phyloP scores from a whole-genome alignment of 2,888 invertebrate genomes.

The Chironomus riparius region DNA sequence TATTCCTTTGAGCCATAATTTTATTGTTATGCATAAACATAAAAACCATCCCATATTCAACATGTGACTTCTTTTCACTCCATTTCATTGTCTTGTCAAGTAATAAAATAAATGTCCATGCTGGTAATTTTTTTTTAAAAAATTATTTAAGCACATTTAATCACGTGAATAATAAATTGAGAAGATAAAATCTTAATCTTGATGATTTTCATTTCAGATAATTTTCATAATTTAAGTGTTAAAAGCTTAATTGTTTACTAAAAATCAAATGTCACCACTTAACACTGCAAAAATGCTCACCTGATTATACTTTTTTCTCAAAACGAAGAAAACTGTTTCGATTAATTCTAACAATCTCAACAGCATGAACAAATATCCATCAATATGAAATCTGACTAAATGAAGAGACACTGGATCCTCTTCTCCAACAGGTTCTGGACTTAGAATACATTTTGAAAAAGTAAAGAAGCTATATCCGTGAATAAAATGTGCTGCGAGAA shows the following conservation, averaged over 20 bases:
- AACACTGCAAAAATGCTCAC: not conserved
- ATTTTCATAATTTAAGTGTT: not conserved
- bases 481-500: not conserved
- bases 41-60: too few relatives aligned
- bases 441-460: not conserved
- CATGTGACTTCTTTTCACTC: too few relatives aligned
- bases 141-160: not conserved
- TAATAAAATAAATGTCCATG: not conserved
- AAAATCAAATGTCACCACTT: not conserved
- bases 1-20: too few relatives aligned
- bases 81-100: not conserved
- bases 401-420: not conserved
- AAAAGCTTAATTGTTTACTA: not conserved
- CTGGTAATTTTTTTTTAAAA: not conserved
- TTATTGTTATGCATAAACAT: too few relatives aligned
- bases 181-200: not conserved
- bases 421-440: not conserved
- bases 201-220: not conserved
- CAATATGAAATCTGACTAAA: not conserved
- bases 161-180: not conserved
- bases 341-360: slow-evolving; percentile 52
- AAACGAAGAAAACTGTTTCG: slow-evolving; percentile 57
- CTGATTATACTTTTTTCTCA: slow-evolving; percentile 56
- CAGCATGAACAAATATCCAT: not conserved
- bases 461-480: not conserved